Evolutionary conservation across 2,888 invertebrate genomes (phyloP).

Genomic region (Lydus trimaculatus): DNA sequence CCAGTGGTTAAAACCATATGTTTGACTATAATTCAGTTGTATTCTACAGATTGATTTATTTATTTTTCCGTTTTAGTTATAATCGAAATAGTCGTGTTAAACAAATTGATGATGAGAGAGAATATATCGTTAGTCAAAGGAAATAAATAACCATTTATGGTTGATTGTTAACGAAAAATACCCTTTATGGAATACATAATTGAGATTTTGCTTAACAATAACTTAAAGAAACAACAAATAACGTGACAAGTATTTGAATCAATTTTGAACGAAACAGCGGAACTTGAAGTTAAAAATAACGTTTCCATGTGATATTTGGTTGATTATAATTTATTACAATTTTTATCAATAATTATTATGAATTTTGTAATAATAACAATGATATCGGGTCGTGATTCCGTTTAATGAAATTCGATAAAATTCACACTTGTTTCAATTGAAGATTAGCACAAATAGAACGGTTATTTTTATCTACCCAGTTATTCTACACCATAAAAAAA

Average conservation of each 20-base stretch:
- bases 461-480: neutral
- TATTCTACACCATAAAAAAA: neutral
- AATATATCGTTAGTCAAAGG: neutral
- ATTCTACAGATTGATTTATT: neutral
- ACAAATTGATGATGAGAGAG: no score
- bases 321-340: neutral
- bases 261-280: no score
- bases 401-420: neutral
- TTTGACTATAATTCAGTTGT: neutral
- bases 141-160: neutral
- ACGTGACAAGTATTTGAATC: neutral
- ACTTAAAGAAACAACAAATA: neutral
- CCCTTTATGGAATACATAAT: slow-evolving; percentile 2
- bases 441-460: neutral
- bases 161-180: neutral
- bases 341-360: neutral
- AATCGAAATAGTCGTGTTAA: no score
- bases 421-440: neutral
- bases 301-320: no score
- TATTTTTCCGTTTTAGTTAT: neutral
- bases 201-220: neutral
- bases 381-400: no score
- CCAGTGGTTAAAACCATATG: neutral
- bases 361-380: neutral
- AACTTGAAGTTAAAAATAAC: no score